A percentile compares a stretch with the other conserved stretches of the same genome.
Evolutionary conservation across 2,113 vertebrate species (phyloP).

Genomic region (rabbit (Oryctolagus cuniculus)): DNA sequence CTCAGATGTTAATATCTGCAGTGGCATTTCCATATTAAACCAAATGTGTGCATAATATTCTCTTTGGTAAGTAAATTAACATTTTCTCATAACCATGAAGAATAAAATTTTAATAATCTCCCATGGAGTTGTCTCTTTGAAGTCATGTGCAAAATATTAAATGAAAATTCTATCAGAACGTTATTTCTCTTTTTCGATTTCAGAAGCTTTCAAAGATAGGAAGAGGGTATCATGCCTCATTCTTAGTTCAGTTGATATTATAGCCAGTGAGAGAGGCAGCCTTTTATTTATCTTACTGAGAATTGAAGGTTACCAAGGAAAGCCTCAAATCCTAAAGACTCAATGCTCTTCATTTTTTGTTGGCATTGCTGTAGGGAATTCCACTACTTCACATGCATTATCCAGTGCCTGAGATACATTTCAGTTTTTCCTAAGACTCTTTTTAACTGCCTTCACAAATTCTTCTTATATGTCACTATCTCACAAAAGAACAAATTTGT

Average conservation of each 20-base stretch:
- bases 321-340: not conserved
- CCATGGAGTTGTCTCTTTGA: slow-evolving; percentile 65
- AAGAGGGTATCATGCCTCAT: not conserved
- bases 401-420: not conserved
- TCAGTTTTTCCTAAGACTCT: not conserved
- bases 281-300: not conserved
- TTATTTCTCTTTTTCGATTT: not conserved
- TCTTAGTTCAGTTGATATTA: not conserved
- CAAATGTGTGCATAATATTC: slow-evolving; percentile 65
- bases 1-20: slow-evolving; percentile 62
- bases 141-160: slow-evolving; percentile 66
- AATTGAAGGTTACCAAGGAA: not conserved
- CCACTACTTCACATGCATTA: not conserved
- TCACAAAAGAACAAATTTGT: not conserved
- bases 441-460: not conserved
- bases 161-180: slow-evolving; percentile 14
- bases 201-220: not conserved
- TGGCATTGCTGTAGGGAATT: not conserved
- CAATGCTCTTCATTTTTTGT: not conserved
- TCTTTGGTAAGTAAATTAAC: slow-evolving; percentile 71
- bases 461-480: not conserved
- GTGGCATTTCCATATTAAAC: slow-evolving; percentile 71
- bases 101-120: slow-evolving; percentile 75
- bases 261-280: not conserved
- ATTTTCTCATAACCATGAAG: slow-evolving; percentile 73